These are phyloP conservation scores for Acanthurus tractus DNA, from an alignment of 2,797 vertebrate species.

Conservation along the genomic window DNA sequence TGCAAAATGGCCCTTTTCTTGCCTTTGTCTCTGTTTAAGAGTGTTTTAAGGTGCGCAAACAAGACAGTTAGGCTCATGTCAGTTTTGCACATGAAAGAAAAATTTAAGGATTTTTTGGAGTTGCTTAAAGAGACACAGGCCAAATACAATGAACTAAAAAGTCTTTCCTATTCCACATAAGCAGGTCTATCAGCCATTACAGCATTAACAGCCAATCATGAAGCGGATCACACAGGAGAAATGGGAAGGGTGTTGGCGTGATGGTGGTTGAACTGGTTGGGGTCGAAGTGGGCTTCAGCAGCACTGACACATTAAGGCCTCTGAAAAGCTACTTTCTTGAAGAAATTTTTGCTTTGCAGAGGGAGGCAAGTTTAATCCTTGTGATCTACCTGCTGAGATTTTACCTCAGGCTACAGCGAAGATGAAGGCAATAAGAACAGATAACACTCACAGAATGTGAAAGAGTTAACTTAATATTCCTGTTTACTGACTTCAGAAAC, in stretches of 20 bases:
- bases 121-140: background rate
- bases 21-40: too few species aligned
- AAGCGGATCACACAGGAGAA: conserved; percentile 8
- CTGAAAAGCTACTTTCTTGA: conserved; percentile 24
- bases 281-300: conserved; percentile 36
- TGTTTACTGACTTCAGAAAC: conserved; percentile 30
- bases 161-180: background rate
- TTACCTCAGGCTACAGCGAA: conserved; percentile 44
- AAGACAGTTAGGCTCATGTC: too few species aligned
- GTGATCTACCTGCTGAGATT: conserved; percentile 59
- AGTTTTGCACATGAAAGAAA: background rate
- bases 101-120: background rate
- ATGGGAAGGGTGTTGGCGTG: background rate
- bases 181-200: conserved; percentile 17
- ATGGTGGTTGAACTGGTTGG: conserved; percentile 22
- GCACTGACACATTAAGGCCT: conserved; percentile 7
- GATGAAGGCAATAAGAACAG: conserved; percentile 43
- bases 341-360: conserved; percentile 30
- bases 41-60: too few species aligned
- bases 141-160: background rate
- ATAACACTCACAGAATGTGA: conserved; percentile 7
- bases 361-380: conserved; percentile 56
- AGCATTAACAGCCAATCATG: conserved; percentile 17
- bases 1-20: too few species aligned
- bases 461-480: conserved; percentile 22